Conservation (phyloP, 2,113 vertebrate genomes). For the Isurus oxyrinchus region DNA sequence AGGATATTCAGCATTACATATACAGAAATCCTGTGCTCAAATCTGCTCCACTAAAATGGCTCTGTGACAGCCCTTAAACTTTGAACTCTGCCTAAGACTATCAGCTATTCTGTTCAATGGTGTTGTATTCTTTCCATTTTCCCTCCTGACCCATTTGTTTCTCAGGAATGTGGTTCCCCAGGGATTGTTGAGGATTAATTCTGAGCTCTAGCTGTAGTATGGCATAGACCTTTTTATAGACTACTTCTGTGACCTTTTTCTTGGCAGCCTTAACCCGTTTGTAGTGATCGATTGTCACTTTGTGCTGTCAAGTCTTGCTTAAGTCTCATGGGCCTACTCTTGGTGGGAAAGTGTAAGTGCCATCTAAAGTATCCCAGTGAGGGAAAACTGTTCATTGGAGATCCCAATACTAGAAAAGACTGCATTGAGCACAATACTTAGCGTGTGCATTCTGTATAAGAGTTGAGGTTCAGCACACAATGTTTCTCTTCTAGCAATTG, state of each 20-base stretch:
- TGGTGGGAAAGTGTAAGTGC: not conserved
- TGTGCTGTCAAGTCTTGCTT: not conserved
- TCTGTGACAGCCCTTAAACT: not conserved
- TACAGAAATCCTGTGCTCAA: not conserved
- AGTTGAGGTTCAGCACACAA: not conserved
- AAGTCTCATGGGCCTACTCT: not conserved
- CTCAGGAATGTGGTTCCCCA: not conserved
- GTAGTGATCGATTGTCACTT: not conserved
- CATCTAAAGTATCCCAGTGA: not conserved
- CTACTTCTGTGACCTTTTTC: not conserved
- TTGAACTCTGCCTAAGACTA: not conserved
- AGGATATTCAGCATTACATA: too few species aligned
- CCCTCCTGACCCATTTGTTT: not conserved
- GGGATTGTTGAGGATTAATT: not conserved
- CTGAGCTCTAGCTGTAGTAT: not conserved
- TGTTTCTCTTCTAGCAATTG: not conserved
- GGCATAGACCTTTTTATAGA: not conserved
- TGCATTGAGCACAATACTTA: not conserved
- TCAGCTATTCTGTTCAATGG: not conserved
- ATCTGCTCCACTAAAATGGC: not conserved
- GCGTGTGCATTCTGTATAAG: not conserved
- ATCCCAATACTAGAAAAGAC: not conserved
- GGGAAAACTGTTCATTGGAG: not conserved
- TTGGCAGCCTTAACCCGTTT: not conserved
- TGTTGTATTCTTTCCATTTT: not conserved